These are phyloP conservation scores for Antedon mediterranea DNA, from an alignment of 53 echinoderm and acorn worm species.

Conservation along the genomic window DNA sequence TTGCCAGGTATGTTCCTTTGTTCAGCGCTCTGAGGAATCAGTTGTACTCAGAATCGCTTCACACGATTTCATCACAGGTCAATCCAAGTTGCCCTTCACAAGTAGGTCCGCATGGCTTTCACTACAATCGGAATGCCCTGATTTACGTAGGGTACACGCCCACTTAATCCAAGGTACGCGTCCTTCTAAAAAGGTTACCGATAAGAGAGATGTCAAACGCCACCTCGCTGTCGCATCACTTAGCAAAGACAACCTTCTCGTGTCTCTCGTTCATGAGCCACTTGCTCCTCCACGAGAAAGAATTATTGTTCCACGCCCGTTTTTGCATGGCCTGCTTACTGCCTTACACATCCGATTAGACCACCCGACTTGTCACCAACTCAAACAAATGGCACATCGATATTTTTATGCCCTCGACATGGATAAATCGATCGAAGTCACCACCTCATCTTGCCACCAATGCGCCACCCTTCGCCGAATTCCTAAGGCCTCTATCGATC, in stretches of 20 bases:
- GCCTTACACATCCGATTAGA: no score
- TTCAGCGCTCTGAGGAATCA: slow-evolving; percentile 14
- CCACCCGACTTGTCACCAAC: no score
- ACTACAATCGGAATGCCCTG: neutral
- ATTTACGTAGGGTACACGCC: slow-evolving; percentile 11
- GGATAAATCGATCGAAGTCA: no score
- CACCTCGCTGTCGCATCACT: slow-evolving; percentile 36
- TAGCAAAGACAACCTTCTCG: slow-evolving; percentile 41
- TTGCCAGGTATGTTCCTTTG: slow-evolving; percentile 47
- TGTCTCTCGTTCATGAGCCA: slow-evolving; percentile 23
- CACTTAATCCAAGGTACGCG: no score
- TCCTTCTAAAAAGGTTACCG: slow-evolving; percentile 40
- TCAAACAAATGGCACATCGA: no score
- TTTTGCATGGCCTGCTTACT: no score
- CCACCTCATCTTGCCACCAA: no score
- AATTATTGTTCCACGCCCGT: slow-evolving; percentile 40
- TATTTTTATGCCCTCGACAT: no score
- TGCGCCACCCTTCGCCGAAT: no score
- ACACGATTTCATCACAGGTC: neutral
- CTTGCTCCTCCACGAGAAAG: slow-evolving; percentile 22
- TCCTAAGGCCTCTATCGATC: no score
- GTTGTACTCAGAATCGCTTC: slow-evolving; percentile 10
- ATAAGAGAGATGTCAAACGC: slow-evolving; percentile 47
- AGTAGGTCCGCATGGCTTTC: neutral
- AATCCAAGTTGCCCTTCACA: neutral